Conservation (phyloP, 53 echinoderm and acorn worm genomes). For the Henricia sp. region DNA sequence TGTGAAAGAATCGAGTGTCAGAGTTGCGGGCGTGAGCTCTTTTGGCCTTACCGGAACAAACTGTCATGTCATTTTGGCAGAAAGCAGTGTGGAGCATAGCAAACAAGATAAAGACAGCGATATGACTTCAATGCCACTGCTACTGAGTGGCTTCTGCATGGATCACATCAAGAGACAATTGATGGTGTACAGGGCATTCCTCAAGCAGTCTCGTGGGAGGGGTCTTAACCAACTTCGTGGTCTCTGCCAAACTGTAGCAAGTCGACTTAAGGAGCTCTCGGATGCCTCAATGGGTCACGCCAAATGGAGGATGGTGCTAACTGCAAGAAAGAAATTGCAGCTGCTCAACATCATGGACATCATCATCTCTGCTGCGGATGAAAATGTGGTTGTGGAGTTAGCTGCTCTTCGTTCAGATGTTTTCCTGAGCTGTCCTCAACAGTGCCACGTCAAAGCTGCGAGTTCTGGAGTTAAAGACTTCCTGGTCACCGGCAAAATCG, state of each 20-base stretch:
- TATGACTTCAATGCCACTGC: background rate
- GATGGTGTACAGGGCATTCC: background rate
- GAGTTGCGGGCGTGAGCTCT: constrained; percentile 32
- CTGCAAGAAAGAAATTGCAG: background rate
- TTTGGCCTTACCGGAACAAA: constrained; percentile 45
- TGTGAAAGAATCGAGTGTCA: background rate
- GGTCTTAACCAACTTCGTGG: background rate
- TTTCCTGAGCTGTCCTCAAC: background rate
- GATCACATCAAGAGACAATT: constrained; percentile 22
- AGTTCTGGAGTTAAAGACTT: background rate
- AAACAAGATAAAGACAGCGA: background rate
- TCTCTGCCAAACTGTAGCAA: constrained; percentile 24
- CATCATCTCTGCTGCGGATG: constrained; percentile 3
- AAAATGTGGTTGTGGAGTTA: background rate
- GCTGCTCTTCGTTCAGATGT: constrained; percentile 27
- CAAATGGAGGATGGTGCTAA: constrained; percentile 27
- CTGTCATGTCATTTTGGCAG: constrained; percentile 28
- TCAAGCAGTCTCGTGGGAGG: background rate
- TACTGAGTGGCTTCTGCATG: constrained; percentile 4
- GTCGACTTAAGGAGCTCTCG: background rate
- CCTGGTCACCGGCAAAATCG: constrained; percentile 5
- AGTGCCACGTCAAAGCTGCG: background rate
- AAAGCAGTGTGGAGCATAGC: background rate
- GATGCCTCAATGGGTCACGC: background rate
- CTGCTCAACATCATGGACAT: constrained; percentile 24